Conservation (phyloP, 1,140 invertebrate genomes). For the Formica selysi region DNA sequence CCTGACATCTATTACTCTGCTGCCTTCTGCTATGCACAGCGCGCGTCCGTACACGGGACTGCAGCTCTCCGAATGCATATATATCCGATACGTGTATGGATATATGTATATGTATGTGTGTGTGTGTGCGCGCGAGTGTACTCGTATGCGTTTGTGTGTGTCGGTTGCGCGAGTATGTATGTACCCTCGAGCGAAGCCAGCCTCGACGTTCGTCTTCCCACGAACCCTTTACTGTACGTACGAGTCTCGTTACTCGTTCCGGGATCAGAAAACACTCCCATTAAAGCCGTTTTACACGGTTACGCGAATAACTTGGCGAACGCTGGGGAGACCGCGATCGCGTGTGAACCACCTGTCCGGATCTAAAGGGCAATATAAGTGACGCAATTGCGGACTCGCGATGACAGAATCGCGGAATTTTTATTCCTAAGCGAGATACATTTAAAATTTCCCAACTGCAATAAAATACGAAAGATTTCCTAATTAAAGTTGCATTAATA, state of each 20-base stretch:
- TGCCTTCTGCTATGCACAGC: slow-evolving; percentile 48
- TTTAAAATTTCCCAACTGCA: too few species aligned
- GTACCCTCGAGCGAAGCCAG: slow-evolving; percentile 65
- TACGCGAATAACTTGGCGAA: slow-evolving; percentile 33
- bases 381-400: slow-evolving; percentile 33
- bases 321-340: not conserved
- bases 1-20: slow-evolving; percentile 83
- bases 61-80: slow-evolving; percentile 48
- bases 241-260: slow-evolving; percentile 75
- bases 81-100: not conserved
- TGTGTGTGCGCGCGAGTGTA: not conserved
- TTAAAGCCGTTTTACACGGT: slow-evolving; percentile 74
- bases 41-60: slow-evolving; percentile 18
- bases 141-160: not conserved
- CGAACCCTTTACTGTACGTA: slow-evolving; percentile 71
- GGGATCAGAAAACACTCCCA: slow-evolving; percentile 76
- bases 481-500: not conserved
- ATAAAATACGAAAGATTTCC: too few species aligned
- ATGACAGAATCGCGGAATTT: not conserved
- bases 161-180: slow-evolving; percentile 7
- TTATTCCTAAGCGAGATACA: not conserved
- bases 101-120: not conserved
- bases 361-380: not conserved
- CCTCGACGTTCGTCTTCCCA: slow-evolving; percentile 72
- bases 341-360: slow-evolving; percentile 40